Base-by-base conservation (phyloP, 2,888 invertebrate genomes). In the Thecocarcelia acutangulata region DNA sequence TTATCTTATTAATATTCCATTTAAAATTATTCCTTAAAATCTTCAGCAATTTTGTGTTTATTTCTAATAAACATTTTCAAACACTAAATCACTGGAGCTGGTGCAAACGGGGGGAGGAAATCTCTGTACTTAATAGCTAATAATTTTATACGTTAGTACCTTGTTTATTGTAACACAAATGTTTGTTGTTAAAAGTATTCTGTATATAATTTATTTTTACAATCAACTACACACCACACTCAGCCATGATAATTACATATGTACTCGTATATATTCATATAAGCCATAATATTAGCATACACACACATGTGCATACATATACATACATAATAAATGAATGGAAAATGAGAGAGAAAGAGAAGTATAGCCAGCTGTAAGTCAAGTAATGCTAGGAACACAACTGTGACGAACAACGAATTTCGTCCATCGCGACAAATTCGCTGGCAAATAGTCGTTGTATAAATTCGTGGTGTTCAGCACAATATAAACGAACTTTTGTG, bases 191-290 rank as follows among this genome's bases (percentile, higher is more conserved):
- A 42, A 59, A 59, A 59, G 24, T n/a, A 50, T 17, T 64, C 46
- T 48, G 68, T 59, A 48, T 21, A 37, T 48, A 73, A 64, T 59
- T 17, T 72, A 73, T 56, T 73, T 64, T 72, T 69, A 75, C 70
- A 80, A 80, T 58, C 19, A 21, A 59, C 52, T 52, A 72, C 56
- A 56, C 42, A 61, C 13, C 42, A 61, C 13, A 66, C 64, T 44
- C 59, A 64, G 54, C 40, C 73, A 50, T 42, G 58, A 8, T 21
- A 78, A 0, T 15, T 61, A 50, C 84, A 85, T 87, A 86, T 33
- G 33, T 33, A n/a, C n/a, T n/a, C n/a, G n/a, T n/a, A 87, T 86
- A 87, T 68, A 64, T 70, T 72, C 69, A 78, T 70, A 78, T 74
- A 80, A 46, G 21, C 40, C n/a, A 73, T 28, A 72, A 72, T 80